Percentiles rank a stretch among this genome's conserved stretches.
Conservation (phyloP, 2,113 vertebrate genomes). For the Taxidea taxus region DNA sequence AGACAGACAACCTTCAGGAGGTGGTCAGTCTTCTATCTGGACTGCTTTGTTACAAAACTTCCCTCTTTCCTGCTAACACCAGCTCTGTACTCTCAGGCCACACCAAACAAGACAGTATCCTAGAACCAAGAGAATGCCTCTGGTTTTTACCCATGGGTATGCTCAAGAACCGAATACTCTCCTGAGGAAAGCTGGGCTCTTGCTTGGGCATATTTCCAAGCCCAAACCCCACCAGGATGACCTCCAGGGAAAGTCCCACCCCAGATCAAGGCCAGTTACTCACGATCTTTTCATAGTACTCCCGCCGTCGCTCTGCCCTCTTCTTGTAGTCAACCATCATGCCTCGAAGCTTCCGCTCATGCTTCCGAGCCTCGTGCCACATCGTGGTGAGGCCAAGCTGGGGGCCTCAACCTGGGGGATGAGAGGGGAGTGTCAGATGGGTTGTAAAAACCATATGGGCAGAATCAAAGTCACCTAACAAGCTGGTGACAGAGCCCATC, state of each 20-base stretch:
- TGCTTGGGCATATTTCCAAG: background rate
- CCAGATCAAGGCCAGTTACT: slow-evolving; percentile 58
- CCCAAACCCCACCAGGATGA: background rate
- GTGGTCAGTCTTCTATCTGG: background rate
- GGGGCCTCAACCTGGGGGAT: slow-evolving; percentile 53
- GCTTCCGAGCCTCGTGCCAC: slow-evolving; percentile 98
- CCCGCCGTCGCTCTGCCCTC: slow-evolving; percentile 91
- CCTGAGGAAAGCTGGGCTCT: background rate
- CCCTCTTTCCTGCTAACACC: background rate
- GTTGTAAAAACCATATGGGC: background rate
- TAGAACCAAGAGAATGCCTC: background rate
- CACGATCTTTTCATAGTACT: slow-evolving; percentile 97
- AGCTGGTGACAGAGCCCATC: background rate
- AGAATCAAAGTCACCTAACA: background rate
- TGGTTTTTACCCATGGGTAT: fast-evolving
- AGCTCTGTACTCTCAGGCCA: background rate
- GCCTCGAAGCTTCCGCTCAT: slow-evolving; percentile 96
- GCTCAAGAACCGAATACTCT: background rate
- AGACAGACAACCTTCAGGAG: background rate
- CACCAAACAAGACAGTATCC: background rate
- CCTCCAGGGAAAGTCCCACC: background rate
- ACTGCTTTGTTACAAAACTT: background rate
- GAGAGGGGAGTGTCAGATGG: background rate
- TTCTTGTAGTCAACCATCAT: slow-evolving; percentile 99
- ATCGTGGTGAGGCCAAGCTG: slow-evolving; percentile 86